Base-by-base conservation (phyloP, 2,797 vertebrate genomes). In the Falco cherrug region DNA sequence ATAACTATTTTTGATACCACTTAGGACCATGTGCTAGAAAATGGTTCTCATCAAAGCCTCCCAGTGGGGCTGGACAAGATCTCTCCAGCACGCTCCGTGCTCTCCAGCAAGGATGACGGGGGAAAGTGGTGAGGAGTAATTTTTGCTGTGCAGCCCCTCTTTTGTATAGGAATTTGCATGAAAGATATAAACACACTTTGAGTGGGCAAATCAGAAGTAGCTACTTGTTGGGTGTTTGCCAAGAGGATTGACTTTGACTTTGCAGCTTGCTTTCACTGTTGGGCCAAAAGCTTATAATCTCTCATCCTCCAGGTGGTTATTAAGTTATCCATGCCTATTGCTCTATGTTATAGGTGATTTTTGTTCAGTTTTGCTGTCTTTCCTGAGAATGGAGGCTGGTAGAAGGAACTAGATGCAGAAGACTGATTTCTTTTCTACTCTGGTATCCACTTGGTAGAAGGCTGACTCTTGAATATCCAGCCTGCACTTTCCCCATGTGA, bases 1-100 rank as follows among this genome's bases (percentile, higher is more conserved):
- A 95, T 96, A 96, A 93, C 94, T 97, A 94, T 94, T 95, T 96
- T 88, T 96, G 89, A 91, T 96, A 90, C 89, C 91, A 91, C 92
- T 96, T 92, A 95, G 84, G 82, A 90, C 70, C 45, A 56, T 93
- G 92, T 90, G 73, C 56, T 93, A 93, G 92, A 39, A 92, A 93
- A 93, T 60, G 39, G 73, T 81, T 93, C 80, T 86, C 8, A 1
- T 94, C 78, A 95, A 91, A 95, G n/a, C 48, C 45, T 95, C 84
- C 79, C 79, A 21, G n/a, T 67, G 67, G 69, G 81, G 82, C 93
- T 90, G 92, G 92, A 91, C 79, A 65, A 94, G 94, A 86, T 81
- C 87, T 93, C 89, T 95, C 82, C 71, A 91, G 60, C 68, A 57
- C 3, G 3, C 63, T 59, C 65, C 0, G 0, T 1, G 7, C 74